A percentile compares a stretch with the other conserved stretches of the same genome.
Conservation (phyloP, 2,797 vertebrate genomes). For the Prionace glauca region DNA sequence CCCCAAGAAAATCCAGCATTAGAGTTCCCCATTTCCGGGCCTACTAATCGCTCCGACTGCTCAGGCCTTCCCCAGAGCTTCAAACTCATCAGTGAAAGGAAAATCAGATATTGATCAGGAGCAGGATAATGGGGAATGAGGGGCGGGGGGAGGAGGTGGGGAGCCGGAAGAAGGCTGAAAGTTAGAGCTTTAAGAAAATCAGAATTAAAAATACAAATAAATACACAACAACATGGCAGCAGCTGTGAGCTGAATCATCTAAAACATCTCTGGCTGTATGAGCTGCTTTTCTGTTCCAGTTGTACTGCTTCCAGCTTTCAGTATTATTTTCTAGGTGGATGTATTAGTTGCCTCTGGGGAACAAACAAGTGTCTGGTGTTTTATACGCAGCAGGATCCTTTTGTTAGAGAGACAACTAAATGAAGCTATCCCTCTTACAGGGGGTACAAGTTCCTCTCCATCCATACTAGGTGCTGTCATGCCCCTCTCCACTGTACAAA, state of each 20-base stretch:
- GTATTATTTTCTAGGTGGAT: not conserved
- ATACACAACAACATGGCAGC: not conserved
- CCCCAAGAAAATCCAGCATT: not conserved
- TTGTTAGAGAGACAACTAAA: not conserved
- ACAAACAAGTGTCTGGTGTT: not conserved
- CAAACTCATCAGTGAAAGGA: conserved; percentile 1
- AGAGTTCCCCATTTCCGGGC: conserved; percentile 20
- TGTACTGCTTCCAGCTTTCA: not conserved
- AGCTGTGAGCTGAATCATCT: conserved; percentile 7
- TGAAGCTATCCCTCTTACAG: not conserved
- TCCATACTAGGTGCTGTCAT: not conserved
- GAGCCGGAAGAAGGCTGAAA: not conserved
- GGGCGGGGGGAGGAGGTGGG: not conserved
- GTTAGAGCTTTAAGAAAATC: conserved; percentile 11
- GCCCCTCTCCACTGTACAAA: not conserved
- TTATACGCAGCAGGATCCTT: not conserved
- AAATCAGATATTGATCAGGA: conserved; percentile 26
- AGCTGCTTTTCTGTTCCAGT: not conserved
- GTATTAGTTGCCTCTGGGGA: not conserved
- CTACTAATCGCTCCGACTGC: not conserved
- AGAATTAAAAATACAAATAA: not conserved
- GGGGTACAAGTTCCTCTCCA: too few species aligned
- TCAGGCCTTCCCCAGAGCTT: conserved; percentile 30
- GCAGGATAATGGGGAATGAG: not conserved
- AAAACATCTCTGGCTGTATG: not conserved